These are phyloP conservation scores for Platorchestia sp. DNA, from an alignment of 1,140 invertebrate species.

Conservation along the genomic window DNA sequence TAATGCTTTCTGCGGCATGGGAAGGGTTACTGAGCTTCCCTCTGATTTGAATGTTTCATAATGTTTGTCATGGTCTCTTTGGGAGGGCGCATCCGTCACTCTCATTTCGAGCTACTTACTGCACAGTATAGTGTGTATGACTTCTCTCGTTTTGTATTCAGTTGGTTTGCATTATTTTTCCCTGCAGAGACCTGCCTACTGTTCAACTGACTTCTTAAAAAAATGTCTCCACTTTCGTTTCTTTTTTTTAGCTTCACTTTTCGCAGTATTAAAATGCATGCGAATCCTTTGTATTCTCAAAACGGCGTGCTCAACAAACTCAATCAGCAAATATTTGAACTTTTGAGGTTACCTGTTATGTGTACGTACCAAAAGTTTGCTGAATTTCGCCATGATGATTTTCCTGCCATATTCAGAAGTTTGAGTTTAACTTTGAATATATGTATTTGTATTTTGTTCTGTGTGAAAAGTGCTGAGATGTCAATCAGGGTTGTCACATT, in stretches of 20 bases:
- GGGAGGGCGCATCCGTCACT: too few species aligned
- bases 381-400: neutral
- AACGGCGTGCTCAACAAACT: neutral
- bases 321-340: neutral
- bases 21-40: neutral
- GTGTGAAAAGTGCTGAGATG: too few species aligned
- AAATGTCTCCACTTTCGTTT: neutral
- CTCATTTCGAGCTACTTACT: neutral
- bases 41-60: too few species aligned
- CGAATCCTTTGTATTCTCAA: neutral
- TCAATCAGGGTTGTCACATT: too few species aligned
- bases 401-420: neutral
- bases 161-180: neutral
- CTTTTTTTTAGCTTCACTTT: neutral
- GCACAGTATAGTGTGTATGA: too few species aligned
- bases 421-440: neutral
- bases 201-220: neutral
- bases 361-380: neutral
- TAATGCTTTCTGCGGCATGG: neutral
- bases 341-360: neutral
- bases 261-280: neutral
- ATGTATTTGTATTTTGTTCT: neutral
- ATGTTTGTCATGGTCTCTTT: too few species aligned
- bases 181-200: neutral
- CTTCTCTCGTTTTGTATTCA: neutral